These are phyloP conservation scores for Hypomesus transpacificus DNA, from an alignment of 2,113 vertebrate species.

Conservation along the genomic window DNA sequence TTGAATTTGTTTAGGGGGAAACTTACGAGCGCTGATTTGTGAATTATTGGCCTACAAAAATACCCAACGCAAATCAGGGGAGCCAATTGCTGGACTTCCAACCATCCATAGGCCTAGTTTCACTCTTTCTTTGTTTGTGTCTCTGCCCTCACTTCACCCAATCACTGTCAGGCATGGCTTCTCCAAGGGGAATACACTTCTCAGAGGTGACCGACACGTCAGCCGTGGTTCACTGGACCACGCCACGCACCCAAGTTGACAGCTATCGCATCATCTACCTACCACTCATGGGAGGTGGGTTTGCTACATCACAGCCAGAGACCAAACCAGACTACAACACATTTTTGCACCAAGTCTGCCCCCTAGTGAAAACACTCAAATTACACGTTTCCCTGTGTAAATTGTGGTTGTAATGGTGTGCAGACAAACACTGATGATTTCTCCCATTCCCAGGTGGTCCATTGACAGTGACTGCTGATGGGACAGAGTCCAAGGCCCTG, in stretches of 20 bases:
- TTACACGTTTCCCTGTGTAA: too few species aligned
- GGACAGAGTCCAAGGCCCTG: conserved; percentile 68
- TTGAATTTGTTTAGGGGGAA: too few species aligned
- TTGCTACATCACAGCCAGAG: not conserved
- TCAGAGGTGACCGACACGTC: conserved; percentile 84
- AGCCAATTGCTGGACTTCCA: too few species aligned
- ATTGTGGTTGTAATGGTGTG: too few species aligned
- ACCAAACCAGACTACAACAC: too few species aligned
- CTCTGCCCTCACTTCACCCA: conserved; percentile 16
- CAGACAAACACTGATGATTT: not conserved
- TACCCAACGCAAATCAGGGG: too few species aligned
- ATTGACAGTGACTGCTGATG: conserved; percentile 72
- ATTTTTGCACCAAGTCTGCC: too few species aligned
- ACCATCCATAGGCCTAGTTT: not conserved
- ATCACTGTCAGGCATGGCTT: conserved; percentile 73
- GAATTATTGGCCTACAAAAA: too few species aligned
- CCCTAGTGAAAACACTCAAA: too few species aligned
- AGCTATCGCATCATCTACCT: conserved; percentile 81
- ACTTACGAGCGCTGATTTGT: too few species aligned
- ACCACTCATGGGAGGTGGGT: conserved; percentile 81
- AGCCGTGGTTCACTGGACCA: conserved; percentile 81
- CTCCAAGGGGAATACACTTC: conserved; percentile 82
- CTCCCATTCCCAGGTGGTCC: conserved; percentile 71
- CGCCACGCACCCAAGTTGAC: conserved; percentile 73
- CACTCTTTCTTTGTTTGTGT: conserved; percentile 15